A percentile compares a stretch with the other conserved stretches of the same genome.
Evolutionary conservation across 2,888 invertebrate genomes (phyloP).

Genomic region (Oscheius onirici): DNA sequence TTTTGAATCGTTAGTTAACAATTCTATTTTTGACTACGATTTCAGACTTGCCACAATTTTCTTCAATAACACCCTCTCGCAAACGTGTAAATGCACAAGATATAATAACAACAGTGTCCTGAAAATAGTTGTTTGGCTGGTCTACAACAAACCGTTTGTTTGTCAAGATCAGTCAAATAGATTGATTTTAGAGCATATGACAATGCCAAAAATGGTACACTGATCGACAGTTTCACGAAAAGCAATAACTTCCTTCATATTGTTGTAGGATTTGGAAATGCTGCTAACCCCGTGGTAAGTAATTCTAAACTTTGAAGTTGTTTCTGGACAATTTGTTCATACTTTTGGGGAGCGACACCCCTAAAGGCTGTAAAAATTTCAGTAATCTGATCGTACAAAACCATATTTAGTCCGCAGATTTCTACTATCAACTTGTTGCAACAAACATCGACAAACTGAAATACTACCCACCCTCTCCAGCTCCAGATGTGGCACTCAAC

Average conservation of each 20-base stretch:
- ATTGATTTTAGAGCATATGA: background rate
- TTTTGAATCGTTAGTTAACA: too few species aligned
- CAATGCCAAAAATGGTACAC: background rate
- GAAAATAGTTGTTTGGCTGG: slow-evolving; percentile 1
- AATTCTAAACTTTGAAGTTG: too few species aligned
- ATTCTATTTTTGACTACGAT: too few species aligned
- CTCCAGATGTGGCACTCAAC: background rate
- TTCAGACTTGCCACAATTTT: background rate
- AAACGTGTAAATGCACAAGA: slow-evolving; percentile 3
- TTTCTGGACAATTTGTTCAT: too few species aligned
- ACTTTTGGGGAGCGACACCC: too few species aligned
- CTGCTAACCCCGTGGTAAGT: background rate
- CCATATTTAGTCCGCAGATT: background rate
- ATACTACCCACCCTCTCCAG: background rate
- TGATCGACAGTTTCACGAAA: background rate
- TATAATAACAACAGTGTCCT: background rate
- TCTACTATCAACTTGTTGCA: background rate
- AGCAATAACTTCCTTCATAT: background rate
- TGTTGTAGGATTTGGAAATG: background rate
- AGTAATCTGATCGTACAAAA: too few species aligned
- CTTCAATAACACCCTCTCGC: background rate
- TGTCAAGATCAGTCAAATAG: background rate
- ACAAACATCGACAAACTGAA: background rate
- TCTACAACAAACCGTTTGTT: background rate
- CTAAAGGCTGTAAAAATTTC: too few species aligned